phyloP scores from a whole-genome alignment of 2,113 vertebrate species.

The Plectropomus leopardus region DNA sequence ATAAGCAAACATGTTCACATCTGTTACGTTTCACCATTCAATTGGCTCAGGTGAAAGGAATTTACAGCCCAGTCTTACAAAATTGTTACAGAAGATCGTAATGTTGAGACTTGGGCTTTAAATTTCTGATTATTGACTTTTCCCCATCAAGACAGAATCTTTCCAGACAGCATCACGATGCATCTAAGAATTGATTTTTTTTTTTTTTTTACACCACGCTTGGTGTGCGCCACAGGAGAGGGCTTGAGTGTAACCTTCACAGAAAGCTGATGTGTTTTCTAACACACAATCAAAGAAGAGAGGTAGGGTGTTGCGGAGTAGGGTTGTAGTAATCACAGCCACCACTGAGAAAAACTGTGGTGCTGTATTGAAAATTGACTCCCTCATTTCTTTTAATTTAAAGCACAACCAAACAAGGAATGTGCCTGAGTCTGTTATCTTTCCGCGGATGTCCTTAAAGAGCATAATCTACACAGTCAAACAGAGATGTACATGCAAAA shows the following conservation, averaged over 20 bases:
- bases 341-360: conserved; percentile 53
- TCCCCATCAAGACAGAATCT: no score
- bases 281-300: conserved; percentile 42
- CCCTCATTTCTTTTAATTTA: conserved; percentile 71
- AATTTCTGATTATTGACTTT: no score
- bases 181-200: no score
- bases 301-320: conserved; percentile 29
- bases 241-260: conserved; percentile 59
- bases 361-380: conserved; percentile 57
- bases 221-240: conserved; percentile 26
- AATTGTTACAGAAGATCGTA: no score
- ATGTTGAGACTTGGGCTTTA: no score
- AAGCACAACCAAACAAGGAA: conserved; percentile 58
- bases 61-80: no score
- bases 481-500: conserved; percentile 26
- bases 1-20: no score
- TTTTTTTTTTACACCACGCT: no score
- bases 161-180: no score
- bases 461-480: conserved; percentile 35
- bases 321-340: conserved; percentile 63
- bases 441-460: conserved; percentile 36
- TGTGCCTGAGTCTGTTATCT: conserved; percentile 30
- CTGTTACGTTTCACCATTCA: no score
- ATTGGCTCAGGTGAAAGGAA: no score
- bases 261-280: conserved; percentile 48